These are phyloP conservation scores for Pollenia griseotomentosa DNA, from an alignment of 2,888 invertebrate genomes.

Conservation along the genomic window DNA sequence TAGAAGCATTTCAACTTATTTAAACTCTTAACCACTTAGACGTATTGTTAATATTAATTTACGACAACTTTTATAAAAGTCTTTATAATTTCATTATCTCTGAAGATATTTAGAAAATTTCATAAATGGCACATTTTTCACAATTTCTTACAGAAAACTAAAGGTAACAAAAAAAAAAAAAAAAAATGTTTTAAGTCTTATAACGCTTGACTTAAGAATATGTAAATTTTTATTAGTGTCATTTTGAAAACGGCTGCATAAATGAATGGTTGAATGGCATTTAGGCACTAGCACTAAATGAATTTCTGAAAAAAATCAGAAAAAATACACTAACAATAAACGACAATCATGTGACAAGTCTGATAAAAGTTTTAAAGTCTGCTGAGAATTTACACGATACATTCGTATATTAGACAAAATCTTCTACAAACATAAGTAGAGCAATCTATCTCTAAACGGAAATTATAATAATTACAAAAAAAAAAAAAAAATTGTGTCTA, in stretches of 20 bases:
- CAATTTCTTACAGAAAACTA: slow-evolving; percentile 25
- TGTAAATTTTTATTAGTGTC: slow-evolving; percentile 63
- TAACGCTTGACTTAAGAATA: slow-evolving; percentile 61
- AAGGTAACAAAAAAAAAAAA: slow-evolving; percentile 35
- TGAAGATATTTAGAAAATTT: slow-evolving; percentile 2
- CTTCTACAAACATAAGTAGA: slow-evolving; percentile 45
- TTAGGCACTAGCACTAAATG: neutral
- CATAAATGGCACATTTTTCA: slow-evolving; percentile 18
- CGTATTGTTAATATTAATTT: slow-evolving; percentile 40
- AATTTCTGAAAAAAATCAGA: neutral
- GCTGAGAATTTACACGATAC: neutral
- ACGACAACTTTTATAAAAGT: slow-evolving; percentile 3
- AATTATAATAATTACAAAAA: slow-evolving; percentile 66
- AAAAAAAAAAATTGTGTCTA: slow-evolving; percentile 9
- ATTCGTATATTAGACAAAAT: slow-evolving; percentile 29
- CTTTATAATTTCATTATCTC: neutral
- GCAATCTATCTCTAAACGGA: slow-evolving; percentile 62
- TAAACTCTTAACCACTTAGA: neutral
- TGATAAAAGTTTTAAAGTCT: slow-evolving; percentile 11
- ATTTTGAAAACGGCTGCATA: slow-evolving; percentile 29
- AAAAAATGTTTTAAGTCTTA: neutral
- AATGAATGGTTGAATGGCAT: slow-evolving; percentile 6
- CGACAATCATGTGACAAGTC: slow-evolving; percentile 20
- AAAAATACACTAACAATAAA: slow-evolving; percentile 3
- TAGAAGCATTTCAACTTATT: no score